Evolutionary conservation across 2,113 vertebrate species (phyloP), one percentile per base, ranked within the genome.

Genomic region (Turdus rufiventris): DNA sequence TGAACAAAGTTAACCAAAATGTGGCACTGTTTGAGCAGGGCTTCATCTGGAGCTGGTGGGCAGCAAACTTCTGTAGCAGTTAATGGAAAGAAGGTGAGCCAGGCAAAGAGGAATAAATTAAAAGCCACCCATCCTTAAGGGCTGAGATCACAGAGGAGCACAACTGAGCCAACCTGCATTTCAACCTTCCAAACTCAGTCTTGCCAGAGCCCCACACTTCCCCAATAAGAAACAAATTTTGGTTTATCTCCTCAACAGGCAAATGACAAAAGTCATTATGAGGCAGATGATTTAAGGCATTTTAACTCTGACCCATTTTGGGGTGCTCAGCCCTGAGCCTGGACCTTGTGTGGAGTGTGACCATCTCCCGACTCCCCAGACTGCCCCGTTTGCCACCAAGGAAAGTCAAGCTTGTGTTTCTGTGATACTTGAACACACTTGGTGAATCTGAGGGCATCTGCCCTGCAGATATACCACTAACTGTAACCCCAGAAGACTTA

Each of bases 401-500:
- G 45, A 88, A 93, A 96, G 72, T 61, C 94, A 91, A 31, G 74
- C 77, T 89, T 51, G 33, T 67, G 29, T 92, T 95, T 86, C 93
- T 95, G 65, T 97, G 94, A 97, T 97, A 95, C 68, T 80, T 76
- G 81, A 95, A 82, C 91, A 93, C 61, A 82, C 72, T 58, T 12
- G 61, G 76, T 57, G 93, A 93, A 96, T 96, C 85, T 5, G 71
- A 96, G 94, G 93, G 77, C 92, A 95, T 87, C 95, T 94, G 92
- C 93, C 96, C 96, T 95, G 94, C 96, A 97, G 95, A 94, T 87
- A 97, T 79, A 94, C 78, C 13, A 61, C 84, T 97, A 95, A 94
- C 89, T 94, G 72, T 77, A 97, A 91, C 95, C 96, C 94, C 95
- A 88, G 81, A 96, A 96, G 97, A 88, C 91, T 97, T 91, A 96